Evolutionary conservation across 2,888 invertebrate genomes (phyloP).

Genomic region (Penaeus monodon): DNA sequence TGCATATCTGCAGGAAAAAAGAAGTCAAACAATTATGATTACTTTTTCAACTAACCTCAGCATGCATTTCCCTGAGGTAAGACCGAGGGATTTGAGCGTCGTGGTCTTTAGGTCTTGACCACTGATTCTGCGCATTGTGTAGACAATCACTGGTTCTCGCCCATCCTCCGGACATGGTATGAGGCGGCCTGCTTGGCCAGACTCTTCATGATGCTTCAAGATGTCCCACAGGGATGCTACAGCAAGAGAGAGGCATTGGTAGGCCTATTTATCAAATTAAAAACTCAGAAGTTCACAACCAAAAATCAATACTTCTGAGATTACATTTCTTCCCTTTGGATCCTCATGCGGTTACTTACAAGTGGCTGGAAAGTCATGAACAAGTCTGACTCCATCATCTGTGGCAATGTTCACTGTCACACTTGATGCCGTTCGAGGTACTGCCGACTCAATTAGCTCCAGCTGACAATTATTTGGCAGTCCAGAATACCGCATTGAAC

Average conservation of each 20-base stretch:
- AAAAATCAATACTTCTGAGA: not conserved
- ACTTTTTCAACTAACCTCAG: slow-evolving; percentile 41
- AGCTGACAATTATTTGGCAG: slow-evolving; percentile 91
- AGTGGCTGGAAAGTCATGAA: slow-evolving; percentile 21
- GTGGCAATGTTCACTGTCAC: slow-evolving; percentile 50
- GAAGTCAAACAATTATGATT: no score
- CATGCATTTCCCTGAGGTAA: slow-evolving; percentile 54
- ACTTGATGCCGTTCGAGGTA: slow-evolving; percentile 19
- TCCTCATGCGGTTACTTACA: no score
- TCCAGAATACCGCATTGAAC: slow-evolving; percentile 85
- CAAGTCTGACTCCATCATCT: slow-evolving; percentile 37
- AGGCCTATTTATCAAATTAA: not conserved
- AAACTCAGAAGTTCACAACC: not conserved
- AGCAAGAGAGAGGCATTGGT: no score
- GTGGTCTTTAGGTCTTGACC: slow-evolving; percentile 40
- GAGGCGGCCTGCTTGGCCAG: slow-evolving; percentile 13
- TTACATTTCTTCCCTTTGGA: no score
- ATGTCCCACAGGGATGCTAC: slow-evolving; percentile 58
- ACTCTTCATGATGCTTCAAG: slow-evolving; percentile 44
- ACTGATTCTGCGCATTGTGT: slow-evolving; percentile 53
- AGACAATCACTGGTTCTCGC: slow-evolving; percentile 53
- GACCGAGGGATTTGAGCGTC: slow-evolving; percentile 47
- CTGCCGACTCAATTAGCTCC: slow-evolving; percentile 75
- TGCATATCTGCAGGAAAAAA: no score
- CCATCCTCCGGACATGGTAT: slow-evolving; percentile 21